A percentile compares a stretch with the other conserved stretches of the same genome.
These are phyloP conservation scores for Entelurus aequoreus DNA, from an alignment of 2,113 vertebrate species.

Conservation along the genomic window DNA sequence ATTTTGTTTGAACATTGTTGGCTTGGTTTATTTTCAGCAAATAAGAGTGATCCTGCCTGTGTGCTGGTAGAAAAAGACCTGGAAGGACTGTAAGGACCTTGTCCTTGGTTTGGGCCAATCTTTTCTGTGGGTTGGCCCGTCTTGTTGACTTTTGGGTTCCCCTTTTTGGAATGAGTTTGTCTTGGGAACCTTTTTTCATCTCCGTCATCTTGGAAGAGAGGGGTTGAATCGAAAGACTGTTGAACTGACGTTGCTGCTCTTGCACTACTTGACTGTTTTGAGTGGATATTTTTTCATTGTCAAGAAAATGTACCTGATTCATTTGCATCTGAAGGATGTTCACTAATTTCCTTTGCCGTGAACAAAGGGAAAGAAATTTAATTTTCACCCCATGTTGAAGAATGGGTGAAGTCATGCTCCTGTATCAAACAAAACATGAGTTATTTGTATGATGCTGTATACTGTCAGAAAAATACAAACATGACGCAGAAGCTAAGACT, in stretches of 20 bases:
- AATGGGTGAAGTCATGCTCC: constrained; percentile 68
- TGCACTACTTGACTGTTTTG: not conserved
- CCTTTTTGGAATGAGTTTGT: not conserved
- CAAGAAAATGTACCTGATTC: constrained; percentile 64
- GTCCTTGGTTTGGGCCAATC: not conserved
- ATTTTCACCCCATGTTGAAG: constrained; percentile 63
- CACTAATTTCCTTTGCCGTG: constrained; percentile 73
- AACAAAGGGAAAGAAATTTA: constrained; percentile 67
- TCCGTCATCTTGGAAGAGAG: not conserved
- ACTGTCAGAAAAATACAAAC: not conserved
- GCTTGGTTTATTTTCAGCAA: not conserved
- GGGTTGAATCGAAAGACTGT: no score
- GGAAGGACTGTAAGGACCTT: no score
- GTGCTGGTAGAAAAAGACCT: not conserved
- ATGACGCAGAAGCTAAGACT: not conserved
- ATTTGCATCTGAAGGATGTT: constrained; percentile 69
- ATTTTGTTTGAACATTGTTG: not conserved
- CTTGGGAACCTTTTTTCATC: not conserved
- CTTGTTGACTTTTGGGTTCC: not conserved
- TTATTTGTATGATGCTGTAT: not conserved
- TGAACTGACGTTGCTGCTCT: not conserved
- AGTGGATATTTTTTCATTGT: constrained; percentile 12
- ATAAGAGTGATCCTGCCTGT: no score
- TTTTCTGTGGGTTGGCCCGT: not conserved
- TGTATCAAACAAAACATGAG: constrained; percentile 39